phyloP scores from a whole-genome alignment of 2,888 invertebrate genomes.

The Diarsia dahlii region DNA sequence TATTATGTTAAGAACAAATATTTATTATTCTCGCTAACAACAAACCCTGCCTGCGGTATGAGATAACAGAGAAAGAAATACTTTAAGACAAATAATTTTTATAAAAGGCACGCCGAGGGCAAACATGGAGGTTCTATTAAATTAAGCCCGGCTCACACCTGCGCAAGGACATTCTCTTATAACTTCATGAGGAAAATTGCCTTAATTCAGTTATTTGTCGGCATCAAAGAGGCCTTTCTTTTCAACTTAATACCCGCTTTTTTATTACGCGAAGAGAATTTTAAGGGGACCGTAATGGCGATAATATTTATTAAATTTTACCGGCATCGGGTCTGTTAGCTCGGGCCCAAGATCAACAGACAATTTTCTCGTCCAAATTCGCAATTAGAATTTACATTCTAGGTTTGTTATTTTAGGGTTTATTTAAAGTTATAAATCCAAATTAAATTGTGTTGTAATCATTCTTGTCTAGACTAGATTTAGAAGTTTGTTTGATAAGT shows the following conservation, averaged over 20 bases:
- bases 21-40: background rate
- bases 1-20: background rate
- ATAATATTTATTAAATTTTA: conserved; percentile 36
- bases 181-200: conserved; percentile 51
- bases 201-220: conserved; percentile 61
- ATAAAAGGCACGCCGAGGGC: conserved; percentile 25
- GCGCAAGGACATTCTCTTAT: conserved; percentile 37
- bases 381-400: conserved; percentile 6
- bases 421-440: conserved; percentile 12
- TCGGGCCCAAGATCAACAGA: conserved; percentile 15
- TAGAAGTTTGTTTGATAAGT: background rate
- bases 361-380: conserved; percentile 18
- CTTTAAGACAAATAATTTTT: conserved; percentile 44
- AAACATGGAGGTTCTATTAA: conserved; percentile 48
- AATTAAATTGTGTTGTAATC: background rate
- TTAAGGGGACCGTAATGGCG: conserved; percentile 30
- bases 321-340: conserved; percentile 21
- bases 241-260: conserved; percentile 34
- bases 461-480: conserved; percentile 1
- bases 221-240: conserved; percentile 44
- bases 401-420: conserved; percentile 2
- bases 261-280: conserved; percentile 40
- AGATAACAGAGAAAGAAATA: conserved; percentile 26
- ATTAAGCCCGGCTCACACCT: conserved; percentile 51
- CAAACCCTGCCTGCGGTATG: background rate